phyloP scores from a whole-genome alignment of 2,888 invertebrate species.

The Polietes domitor region DNA sequence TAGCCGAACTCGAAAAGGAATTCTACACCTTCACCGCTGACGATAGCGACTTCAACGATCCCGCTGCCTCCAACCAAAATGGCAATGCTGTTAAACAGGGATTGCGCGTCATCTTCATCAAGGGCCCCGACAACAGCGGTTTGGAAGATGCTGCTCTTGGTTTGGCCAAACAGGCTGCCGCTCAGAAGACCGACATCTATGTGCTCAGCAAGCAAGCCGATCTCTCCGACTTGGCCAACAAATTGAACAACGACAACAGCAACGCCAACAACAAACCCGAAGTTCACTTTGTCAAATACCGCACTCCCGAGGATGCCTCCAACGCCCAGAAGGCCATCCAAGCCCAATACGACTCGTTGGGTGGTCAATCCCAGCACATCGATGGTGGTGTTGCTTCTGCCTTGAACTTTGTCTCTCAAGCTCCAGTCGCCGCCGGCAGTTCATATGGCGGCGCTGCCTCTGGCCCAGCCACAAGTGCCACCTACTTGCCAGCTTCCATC shows the following conservation, averaged over 20 bases:
- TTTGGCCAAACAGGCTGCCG: constrained; percentile 73
- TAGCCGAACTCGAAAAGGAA: constrained; percentile 75
- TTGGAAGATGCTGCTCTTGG: constrained; percentile 74
- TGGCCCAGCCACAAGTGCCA: constrained; percentile 30
- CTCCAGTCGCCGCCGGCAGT: constrained; percentile 54
- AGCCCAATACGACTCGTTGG: constrained; percentile 74
- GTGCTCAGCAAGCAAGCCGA: constrained; percentile 70
- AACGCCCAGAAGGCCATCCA: constrained; percentile 77
- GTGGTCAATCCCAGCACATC: constrained; percentile 71
- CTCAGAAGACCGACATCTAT: constrained; percentile 76
- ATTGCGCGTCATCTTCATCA: constrained; percentile 78
- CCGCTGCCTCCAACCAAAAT: constrained; percentile 69
- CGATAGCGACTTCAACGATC: constrained; percentile 75
- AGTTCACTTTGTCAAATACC: constrained; percentile 78
- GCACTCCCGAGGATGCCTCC: constrained; percentile 76
- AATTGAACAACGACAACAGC: constrained; percentile 72
- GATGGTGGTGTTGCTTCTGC: constrained; percentile 75
- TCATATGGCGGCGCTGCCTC: constrained; percentile 52
- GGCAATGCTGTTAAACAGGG: constrained; percentile 52
- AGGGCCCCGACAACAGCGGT: constrained; percentile 77
- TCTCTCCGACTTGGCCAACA: constrained; percentile 73
- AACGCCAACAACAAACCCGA: constrained; percentile 77
- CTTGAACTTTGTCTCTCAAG: constrained; percentile 75
- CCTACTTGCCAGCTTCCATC: constrained; percentile 74
- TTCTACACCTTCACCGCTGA: constrained; percentile 77